Evolutionary conservation across 2,888 invertebrate genomes (phyloP).

Genomic region (Napeogenes sylphis): DNA sequence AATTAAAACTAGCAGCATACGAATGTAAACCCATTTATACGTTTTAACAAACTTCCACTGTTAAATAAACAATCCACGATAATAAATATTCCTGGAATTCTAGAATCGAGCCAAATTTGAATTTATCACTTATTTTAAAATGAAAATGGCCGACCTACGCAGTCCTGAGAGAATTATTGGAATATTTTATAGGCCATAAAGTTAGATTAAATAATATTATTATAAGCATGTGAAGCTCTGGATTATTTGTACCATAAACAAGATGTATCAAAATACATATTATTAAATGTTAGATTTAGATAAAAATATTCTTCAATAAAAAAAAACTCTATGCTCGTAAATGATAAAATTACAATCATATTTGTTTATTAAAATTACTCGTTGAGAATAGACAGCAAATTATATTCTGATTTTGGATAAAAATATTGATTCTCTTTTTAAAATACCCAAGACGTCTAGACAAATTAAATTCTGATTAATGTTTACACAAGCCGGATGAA

Average conservation of each 20-base stretch:
- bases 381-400: too few species aligned
- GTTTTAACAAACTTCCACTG: background rate
- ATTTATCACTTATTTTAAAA: conserved; percentile 46
- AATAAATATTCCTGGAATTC: conserved; percentile 50
- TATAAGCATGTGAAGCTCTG: background rate
- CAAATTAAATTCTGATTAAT: conserved; percentile 5
- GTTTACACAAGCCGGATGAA: conserved; percentile 3
- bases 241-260: too few species aligned
- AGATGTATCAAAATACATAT: too few species aligned
- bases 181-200: conserved; percentile 33
- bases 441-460: conserved; percentile 22
- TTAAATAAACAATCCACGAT: background rate
- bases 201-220: conserved; percentile 24
- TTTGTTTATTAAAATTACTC: too few species aligned
- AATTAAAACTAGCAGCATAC: background rate
- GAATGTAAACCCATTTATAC: background rate
- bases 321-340: too few species aligned
- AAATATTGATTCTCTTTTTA: conserved; percentile 35
- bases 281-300: too few species aligned
- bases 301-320: too few species aligned
- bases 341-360: too few species aligned
- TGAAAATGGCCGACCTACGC: conserved; percentile 53
- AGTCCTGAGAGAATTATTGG: conserved; percentile 38
- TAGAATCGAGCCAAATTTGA: conserved; percentile 53
- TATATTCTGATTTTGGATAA: background rate